Evolutionary conservation across 2,113 vertebrate genomes (phyloP), one percentile per base, ranked within the genome.

Genomic region (Muntiacus muntjak): DNA sequence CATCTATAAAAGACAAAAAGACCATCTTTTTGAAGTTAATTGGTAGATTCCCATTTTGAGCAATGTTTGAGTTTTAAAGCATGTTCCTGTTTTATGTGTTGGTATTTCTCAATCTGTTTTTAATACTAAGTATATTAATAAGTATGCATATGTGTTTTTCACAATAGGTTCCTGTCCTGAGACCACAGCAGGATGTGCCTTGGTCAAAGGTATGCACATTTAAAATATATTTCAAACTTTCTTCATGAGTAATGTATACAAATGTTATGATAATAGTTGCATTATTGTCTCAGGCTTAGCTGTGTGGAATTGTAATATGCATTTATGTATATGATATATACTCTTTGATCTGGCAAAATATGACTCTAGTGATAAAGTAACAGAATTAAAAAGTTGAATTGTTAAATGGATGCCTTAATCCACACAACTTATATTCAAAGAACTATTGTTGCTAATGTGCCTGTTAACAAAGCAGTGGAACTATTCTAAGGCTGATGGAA

Each of bases 131-230:
- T 92, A 16, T 54, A 91, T 36, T 95, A 91, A 96, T 79, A 52
- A 76, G 4, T 54, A 78, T 19, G 26, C 43, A 23, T 74, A 23
- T 95, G 26, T 97, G 17, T 26, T 92, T 96, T 98, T 89, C 71
- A 64, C 97, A 98, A 98, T 98, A 99, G 99, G 98, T 99, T 99
- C 99, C 99, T 99, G 95, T 99, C 99, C 99, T 99, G 99, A 99
- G 99, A 99, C 98, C 96, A 99, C 98, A 99, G 98, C 99, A 99
- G 98, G 98, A 99, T 99, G 99, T 99, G 98, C 99, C 99, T 99
- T 98, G 98, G 98, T 98, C 98, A 99, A 99, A 99, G 99, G 99
- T 99, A 99, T 99, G 99, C 94, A 16, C 7, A 4, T 96, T 97
- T 45, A 87, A 45, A 67, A 67, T 58, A 45, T 87, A 33, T 43